These are phyloP conservation scores for Otocyon megalotis DNA, from an alignment of 2,113 vertebrate genomes.

Conservation along the genomic window DNA sequence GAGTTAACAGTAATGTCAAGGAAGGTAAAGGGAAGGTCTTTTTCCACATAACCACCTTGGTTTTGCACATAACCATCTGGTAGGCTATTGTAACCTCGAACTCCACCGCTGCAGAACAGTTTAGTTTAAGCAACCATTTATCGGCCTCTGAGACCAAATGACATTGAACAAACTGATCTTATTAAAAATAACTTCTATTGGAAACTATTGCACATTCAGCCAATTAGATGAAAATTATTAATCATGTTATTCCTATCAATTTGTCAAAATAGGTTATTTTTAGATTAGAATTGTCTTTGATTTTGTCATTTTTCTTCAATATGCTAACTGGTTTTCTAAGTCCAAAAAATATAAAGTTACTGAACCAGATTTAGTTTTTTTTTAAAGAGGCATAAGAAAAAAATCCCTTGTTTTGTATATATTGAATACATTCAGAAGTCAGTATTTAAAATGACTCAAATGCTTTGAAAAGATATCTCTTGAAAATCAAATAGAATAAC, in stretches of 20 bases:
- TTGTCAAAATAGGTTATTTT: neutral
- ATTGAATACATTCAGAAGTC: conserved; percentile 49
- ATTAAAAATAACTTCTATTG: neutral
- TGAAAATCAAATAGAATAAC: conserved; percentile 70
- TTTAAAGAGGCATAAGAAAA: neutral
- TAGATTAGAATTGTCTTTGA: neutral
- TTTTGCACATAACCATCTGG: neutral
- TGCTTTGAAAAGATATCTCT: conserved; percentile 57
- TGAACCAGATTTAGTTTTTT: neutral
- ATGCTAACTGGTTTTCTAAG: neutral
- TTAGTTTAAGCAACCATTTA: neutral
- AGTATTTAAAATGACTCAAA: conserved; percentile 58
- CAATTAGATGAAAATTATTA: conserved; percentile 1
- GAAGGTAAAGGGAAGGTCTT: neutral
- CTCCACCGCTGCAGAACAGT: neutral
- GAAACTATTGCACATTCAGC: neutral
- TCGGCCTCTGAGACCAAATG: neutral
- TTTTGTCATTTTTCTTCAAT: neutral
- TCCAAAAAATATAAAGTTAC: neutral
- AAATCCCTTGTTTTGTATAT: conserved; percentile 28
- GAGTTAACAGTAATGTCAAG: neutral
- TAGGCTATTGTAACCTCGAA: neutral
- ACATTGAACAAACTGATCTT: neutral
- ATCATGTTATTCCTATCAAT: neutral
- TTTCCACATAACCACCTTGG: neutral